Conservation (phyloP, 2,113 vertebrate species). For the Uria aalge region DNA sequence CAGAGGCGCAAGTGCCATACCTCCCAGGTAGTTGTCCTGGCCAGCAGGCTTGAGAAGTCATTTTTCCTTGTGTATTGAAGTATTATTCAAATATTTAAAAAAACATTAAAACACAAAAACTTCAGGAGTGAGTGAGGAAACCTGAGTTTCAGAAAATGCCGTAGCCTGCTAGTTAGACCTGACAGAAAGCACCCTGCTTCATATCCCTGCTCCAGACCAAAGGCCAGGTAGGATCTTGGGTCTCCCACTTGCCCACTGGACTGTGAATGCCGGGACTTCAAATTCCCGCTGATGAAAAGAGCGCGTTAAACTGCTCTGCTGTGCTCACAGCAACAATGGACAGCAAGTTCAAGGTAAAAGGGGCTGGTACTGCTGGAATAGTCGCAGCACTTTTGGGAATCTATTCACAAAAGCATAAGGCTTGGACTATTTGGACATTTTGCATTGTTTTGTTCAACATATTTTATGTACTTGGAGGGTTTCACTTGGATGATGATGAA, state of each 20-base stretch:
- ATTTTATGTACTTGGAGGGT: background rate
- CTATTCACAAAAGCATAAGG: background rate
- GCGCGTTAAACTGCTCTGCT: background rate
- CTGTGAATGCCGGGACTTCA: background rate
- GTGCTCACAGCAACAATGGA: background rate
- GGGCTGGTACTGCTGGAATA: background rate
- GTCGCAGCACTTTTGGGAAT: rapidly evolving
- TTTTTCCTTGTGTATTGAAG: background rate
- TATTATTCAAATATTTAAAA: background rate
- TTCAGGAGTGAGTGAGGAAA: background rate
- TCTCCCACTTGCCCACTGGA: background rate
- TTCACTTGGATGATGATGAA: background rate
- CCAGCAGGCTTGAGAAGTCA: background rate
- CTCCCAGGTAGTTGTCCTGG: background rate
- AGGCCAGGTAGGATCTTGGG: background rate
- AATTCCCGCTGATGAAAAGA: background rate
- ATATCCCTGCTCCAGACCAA: background rate
- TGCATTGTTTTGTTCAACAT: background rate
- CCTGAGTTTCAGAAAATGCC: background rate
- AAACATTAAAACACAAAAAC: background rate
- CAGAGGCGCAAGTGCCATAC: background rate
- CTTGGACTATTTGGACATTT: background rate
- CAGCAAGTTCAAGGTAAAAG: background rate
- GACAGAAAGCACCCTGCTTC: background rate
- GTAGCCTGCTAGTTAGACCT: background rate